These are phyloP conservation scores for Gerosis bhagava DNA, from an alignment of 2,888 invertebrate species.

Conservation along the genomic window DNA sequence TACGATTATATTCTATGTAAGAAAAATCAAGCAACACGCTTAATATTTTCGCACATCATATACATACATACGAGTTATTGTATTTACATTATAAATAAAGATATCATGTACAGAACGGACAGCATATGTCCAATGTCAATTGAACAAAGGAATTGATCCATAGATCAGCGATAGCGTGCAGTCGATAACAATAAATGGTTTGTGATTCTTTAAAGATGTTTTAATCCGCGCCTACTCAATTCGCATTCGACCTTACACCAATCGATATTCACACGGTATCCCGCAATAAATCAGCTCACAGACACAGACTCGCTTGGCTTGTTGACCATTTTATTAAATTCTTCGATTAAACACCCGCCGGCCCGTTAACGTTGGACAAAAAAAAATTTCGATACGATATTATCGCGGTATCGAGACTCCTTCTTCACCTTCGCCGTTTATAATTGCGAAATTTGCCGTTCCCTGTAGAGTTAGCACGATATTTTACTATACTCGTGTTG, in stretches of 20 bases:
- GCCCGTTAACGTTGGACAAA: slow-evolving; percentile 58
- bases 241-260: slow-evolving; percentile 21
- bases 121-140: too few relatives aligned
- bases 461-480: too few relatives aligned
- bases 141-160: too few relatives aligned
- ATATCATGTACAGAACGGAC: too few relatives aligned
- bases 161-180: too few relatives aligned
- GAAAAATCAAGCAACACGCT: too few relatives aligned
- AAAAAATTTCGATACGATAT: slow-evolving; percentile 64
- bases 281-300: slow-evolving; percentile 52
- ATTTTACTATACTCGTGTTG: too few relatives aligned
- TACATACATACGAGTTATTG: too few relatives aligned
- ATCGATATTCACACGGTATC: slow-evolving; percentile 23
- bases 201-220: not conserved
- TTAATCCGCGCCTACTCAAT: not conserved
- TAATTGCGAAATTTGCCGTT: slow-evolving; percentile 2
- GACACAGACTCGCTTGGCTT: slow-evolving; percentile 41
- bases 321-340: slow-evolving; percentile 72
- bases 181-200: too few relatives aligned
- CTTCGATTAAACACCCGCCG: slow-evolving; percentile 62
- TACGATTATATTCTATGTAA: too few relatives aligned
- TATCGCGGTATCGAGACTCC: slow-evolving; percentile 70
- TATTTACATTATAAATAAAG: too few relatives aligned
- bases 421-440: slow-evolving; percentile 10
- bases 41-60: too few relatives aligned